Evolutionary conservation across 2,113 vertebrate species (phyloP), one percentile per base, ranked within the genome.

Genomic region (Abramis brama): DNA sequence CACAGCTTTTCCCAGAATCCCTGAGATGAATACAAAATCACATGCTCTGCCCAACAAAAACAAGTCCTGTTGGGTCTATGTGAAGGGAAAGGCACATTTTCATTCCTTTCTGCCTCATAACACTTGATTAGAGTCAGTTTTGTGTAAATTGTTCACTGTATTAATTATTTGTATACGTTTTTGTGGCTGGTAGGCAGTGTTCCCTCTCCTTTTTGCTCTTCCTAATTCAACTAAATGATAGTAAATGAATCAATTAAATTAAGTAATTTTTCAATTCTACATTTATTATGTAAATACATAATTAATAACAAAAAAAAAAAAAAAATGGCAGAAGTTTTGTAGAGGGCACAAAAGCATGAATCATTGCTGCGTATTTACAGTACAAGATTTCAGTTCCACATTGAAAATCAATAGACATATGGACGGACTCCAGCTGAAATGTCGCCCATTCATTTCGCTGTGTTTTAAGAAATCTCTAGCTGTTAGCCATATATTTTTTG

Each of bases 11-110:
- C 73, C 36, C 77, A 76, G 59, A 81, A 86, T 77, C 75, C 36
- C 43, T 59, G 70, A 89, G 87, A 57, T 68, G 64, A 87, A 84
- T 88, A 68, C 77, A 84, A 70, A 76, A 79, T 75, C 66, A 62
- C 79, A 80, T 66, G 68, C 75, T 74, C 36, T 17, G 45, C 33
- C 15, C 23, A 6, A 78, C 50, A 75, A 73, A 89, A 84, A 84
- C 80, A 87, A 83, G 45, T 82, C 79, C 45, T 30, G 4, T 21
- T 25, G 36, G 33, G 73, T 47, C 12, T 13, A 30, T 4, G 6
- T 5, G 11, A 73, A 60, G 23, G 11, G 57, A 62, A n/a, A 45
- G 30, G 7, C 55, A 60, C 13, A 64, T 47, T 27, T 15, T 64
- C 60, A 80, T n/a, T 64, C 23, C 4, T 47, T 80, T 80, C 59